Percentiles rank a stretch among this genome's conserved stretches.
Evolutionary conservation across 2,113 vertebrate genomes (phyloP).

Genomic region (Picathartes gymnocephalus): DNA sequence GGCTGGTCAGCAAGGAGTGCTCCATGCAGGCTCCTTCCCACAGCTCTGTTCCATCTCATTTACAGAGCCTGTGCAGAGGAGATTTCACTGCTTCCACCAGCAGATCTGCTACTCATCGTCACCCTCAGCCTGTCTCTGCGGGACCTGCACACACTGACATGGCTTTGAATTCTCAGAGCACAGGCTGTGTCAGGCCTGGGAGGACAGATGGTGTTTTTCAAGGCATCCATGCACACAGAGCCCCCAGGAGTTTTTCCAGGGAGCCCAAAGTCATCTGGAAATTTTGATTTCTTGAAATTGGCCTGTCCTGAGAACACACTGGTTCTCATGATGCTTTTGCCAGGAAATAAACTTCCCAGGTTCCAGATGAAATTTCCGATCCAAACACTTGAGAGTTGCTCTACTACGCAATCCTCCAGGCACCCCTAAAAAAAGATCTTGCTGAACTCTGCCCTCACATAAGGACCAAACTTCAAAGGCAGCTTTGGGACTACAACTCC

Average conservation of each 20-base stretch:
- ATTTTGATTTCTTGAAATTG: neutral
- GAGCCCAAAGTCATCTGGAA: neutral
- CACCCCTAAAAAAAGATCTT: neutral
- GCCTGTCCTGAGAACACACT: neutral
- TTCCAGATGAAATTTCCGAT: neutral
- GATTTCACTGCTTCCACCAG: neutral
- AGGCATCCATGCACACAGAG: neutral
- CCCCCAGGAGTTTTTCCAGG: slow-evolving; percentile 1
- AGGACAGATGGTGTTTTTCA: neutral
- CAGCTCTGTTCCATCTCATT: neutral
- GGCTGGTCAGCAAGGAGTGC: neutral
- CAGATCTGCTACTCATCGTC: neutral
- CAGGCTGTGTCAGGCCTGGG: neutral
- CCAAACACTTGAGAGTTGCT: neutral
- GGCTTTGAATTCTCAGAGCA: neutral
- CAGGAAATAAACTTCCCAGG: slow-evolving; percentile 1
- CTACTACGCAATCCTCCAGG: neutral
- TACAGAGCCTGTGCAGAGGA: neutral
- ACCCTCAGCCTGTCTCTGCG: neutral
- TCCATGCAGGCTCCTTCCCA: neutral
- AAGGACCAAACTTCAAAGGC: neutral
- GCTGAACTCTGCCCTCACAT: neutral
- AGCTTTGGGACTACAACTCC: neutral
- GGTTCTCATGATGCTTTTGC: slow-evolving; percentile 17
- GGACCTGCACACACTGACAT: rapidly evolving